These are phyloP conservation scores for Cottoperca gobio DNA, from an alignment of 2,797 vertebrate genomes.

Conservation along the genomic window DNA sequence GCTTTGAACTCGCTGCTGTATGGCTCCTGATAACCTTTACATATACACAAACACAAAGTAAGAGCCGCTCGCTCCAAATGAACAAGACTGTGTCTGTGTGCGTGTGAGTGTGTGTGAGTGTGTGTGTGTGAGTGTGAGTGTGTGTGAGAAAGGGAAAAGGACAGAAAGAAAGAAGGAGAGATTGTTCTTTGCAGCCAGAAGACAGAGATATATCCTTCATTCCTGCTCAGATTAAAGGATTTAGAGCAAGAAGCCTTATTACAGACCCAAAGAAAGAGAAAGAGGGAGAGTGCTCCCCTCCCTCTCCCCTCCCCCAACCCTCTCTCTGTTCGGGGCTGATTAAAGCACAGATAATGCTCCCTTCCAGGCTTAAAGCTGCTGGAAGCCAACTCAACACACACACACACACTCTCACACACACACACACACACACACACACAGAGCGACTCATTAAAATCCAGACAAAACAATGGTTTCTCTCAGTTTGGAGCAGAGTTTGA, in stretches of 20 bases:
- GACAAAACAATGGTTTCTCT: conserved; percentile 40
- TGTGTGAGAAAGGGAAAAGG: conserved; percentile 5
- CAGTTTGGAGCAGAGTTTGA: conserved; percentile 39
- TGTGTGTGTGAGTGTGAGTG: conserved; percentile 6
- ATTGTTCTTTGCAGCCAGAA: conserved; percentile 68
- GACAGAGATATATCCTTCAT: conserved; percentile 70
- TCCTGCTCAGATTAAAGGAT: conserved; percentile 79
- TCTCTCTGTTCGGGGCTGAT: conserved; percentile 68
- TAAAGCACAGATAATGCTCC: conserved; percentile 71
- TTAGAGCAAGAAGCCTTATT: conserved; percentile 71
- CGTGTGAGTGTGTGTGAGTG: conserved; percentile 11
- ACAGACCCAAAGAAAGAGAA: conserved; percentile 47
- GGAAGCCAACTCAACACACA: conserved; percentile 29
- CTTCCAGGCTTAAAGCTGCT: conserved; percentile 44
- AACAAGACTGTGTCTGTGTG: conserved; percentile 58
- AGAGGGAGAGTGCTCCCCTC: conserved; percentile 38
- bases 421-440: conserved; percentile 11
- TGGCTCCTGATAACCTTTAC: conserved; percentile 42
- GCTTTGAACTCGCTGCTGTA: conserved; percentile 18
- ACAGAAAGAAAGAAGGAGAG: conserved; percentile 32
- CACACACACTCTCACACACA: conserved; percentile 5
- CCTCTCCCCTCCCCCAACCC: conserved; percentile 20
- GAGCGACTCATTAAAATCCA: conserved; percentile 42
- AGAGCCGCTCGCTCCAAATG: conserved; percentile 43
- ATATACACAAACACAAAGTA: conserved; percentile 26